Evolutionary conservation across 2,113 vertebrate genomes (phyloP).

Genomic region (Plecotus auritus): DNA sequence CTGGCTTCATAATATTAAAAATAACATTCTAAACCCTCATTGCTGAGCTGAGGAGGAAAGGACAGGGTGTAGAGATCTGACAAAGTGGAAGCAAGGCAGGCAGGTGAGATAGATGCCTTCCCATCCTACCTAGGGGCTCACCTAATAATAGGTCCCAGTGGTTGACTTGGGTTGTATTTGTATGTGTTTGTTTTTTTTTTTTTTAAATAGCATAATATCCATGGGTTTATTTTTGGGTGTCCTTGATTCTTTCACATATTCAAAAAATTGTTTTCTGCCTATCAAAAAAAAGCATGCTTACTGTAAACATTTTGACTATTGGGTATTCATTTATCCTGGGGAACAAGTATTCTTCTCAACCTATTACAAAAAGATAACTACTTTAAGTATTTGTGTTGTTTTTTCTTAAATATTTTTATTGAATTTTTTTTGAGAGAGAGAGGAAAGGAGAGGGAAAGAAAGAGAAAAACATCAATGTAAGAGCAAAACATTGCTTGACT

Average conservation of each 20-base stretch:
- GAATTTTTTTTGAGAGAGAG: background rate
- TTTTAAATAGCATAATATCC: background rate
- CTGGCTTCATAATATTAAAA: background rate
- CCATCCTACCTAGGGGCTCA: background rate
- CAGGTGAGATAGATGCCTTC: background rate
- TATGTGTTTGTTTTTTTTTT: background rate
- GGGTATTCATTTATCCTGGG: background rate
- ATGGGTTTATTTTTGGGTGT: background rate
- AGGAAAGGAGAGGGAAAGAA: background rate
- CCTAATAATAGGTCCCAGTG: background rate
- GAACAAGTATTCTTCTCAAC: background rate
- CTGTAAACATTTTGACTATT: background rate
- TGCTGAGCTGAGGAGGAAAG: background rate
- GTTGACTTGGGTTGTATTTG: background rate
- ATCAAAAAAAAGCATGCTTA: background rate
- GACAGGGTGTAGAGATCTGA: background rate
- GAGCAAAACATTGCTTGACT: background rate
- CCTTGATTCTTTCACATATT: background rate
- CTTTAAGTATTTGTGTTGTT: background rate
- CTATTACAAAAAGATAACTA: background rate
- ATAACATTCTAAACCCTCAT: background rate
- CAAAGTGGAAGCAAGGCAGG: background rate
- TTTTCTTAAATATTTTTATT: background rate
- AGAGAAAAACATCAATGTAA: background rate
- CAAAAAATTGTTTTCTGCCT: background rate